Evolutionary conservation across 1,140 invertebrate genomes (phyloP), one percentile per base, ranked within the genome.

Genomic region (Aphis craccivora): DNA sequence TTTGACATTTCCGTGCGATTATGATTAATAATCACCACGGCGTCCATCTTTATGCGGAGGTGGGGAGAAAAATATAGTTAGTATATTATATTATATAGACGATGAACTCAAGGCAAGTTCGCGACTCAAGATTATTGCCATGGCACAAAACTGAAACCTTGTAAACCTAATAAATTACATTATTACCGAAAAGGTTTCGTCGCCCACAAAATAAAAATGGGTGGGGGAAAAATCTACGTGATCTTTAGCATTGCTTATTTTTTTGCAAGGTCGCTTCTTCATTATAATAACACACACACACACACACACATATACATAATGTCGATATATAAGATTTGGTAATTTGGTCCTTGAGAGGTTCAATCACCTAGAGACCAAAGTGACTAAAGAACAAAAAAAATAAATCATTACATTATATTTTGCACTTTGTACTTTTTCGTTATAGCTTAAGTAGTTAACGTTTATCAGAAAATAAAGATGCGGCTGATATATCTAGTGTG

Each of bases 191-290:
- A 90, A 25, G 89, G 89, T 90, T 90, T 67, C 11, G 37, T 37
- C 25, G 25, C 89, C 35, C 88, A 40, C 37, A 14, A 35, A 40
- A 55, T 25, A 9, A 30, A 23, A 40, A 25, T n/a, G 35, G 81
- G 76, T n/a, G 48, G 76, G 45, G 81, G n/a, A 48, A 43, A 91
- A 45, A 67, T 67, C 90, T 30, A 60, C 89, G 51, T 90, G 37
- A 92, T 92, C 91, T 92, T 83, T 92, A 40, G 22, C 60, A 37
- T 60, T 81, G 60, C 37, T 51, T 18, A 37, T 89, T 51, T 89
- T 51, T 60, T 40, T 51, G 91, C 91, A 93, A 93, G 91, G 91
- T 93, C 91, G 91, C 48, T 84, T 55, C 91, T 93, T 93, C 91
- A 43, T 93, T 93, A 93, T 30, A 55, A 86, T 53, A 93, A 53